Evolutionary conservation across 2,113 vertebrate genomes (phyloP), one percentile per base, ranked within the genome.

Genomic region (Oplegnathus fasciatus): DNA sequence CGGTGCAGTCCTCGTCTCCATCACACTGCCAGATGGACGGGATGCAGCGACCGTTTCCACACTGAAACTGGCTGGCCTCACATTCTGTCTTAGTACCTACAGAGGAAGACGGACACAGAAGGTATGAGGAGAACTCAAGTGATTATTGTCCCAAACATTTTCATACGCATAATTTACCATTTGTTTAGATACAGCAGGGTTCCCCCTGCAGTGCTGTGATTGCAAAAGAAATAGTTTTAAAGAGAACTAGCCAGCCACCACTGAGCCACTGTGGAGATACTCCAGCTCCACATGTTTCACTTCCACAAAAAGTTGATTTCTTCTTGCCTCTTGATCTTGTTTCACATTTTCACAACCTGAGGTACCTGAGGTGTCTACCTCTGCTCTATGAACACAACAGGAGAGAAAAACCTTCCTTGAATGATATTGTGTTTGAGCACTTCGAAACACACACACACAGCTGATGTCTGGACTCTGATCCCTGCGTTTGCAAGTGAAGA

Each of bases 11-110:
- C 90, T 97, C 95, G 15, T 99, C 98, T 5, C 98, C 97, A 22
- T 99, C 98, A 66, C 98, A 99, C 76, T 96, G 96, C 98, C 98
- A 99, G 10, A 99, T 75, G 0, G 96, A 95, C 0, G 97, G 97
- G 92, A 99, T 98, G 85, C 98, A 99, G 85, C 97, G 97, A 8
- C 98, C 98, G 37, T 99, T 99, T 1, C 96, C 96, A 91, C 98
- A 99, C 61, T 97, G 97, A 81, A 98, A 99, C 28, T 99, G 98
- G 32, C 95, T 97, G 50, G 94, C 85, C 24, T 99, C 98, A 95
- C 98, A 99, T 88, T 96, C 96, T 26, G 93, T 87, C 93, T 92
- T 96, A 0, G 95, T 96, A 62, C 96, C 98, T 99, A 62, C 57
- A 81, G 54, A 54, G 28, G n/a, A 66, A 80, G 9, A 91, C 22